These are phyloP conservation scores for Chiloscyllium plagiosum DNA, from an alignment of 2,113 vertebrate genomes.

Conservation along the genomic window DNA sequence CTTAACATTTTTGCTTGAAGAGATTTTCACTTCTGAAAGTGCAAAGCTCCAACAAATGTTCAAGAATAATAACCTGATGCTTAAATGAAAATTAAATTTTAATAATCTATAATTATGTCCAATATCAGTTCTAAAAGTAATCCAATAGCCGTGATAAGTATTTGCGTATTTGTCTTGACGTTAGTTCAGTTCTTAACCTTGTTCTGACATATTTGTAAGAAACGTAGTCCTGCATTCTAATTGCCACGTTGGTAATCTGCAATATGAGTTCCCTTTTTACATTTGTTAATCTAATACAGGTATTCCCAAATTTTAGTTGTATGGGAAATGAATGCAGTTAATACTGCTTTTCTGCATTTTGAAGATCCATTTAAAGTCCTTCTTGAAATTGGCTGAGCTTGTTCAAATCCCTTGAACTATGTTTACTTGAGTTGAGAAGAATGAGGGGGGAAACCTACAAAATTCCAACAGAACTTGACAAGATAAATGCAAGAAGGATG, in stretches of 20 bases:
- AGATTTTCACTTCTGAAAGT: not conserved
- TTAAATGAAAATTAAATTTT: not conserved
- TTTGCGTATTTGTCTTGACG: too few relatives aligned
- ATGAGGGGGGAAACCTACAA: too few relatives aligned
- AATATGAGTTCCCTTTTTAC: not conserved
- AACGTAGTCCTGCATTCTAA: too few relatives aligned
- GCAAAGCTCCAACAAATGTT: not conserved
- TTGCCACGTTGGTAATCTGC: too few relatives aligned
- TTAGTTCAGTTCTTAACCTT: too few relatives aligned
- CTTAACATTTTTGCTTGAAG: not conserved
- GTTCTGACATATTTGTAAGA: too few relatives aligned
- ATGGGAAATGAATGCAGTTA: not conserved
- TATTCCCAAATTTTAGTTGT: not conserved
- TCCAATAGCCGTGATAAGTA: not conserved
- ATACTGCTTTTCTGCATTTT: not conserved
- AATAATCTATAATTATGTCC: not conserved
- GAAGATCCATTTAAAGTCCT: not conserved
- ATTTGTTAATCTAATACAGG: not conserved
- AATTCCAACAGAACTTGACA: too few relatives aligned
- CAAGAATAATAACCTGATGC: not conserved
- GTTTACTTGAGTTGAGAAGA: too few relatives aligned
- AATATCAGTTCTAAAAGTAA: not conserved
- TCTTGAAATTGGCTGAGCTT: not conserved
- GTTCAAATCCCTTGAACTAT: not conserved
- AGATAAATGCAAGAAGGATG: too few relatives aligned